phyloP scores from a whole-genome alignment of 2,113 vertebrate species.

The Aplodontia rufa region DNA sequence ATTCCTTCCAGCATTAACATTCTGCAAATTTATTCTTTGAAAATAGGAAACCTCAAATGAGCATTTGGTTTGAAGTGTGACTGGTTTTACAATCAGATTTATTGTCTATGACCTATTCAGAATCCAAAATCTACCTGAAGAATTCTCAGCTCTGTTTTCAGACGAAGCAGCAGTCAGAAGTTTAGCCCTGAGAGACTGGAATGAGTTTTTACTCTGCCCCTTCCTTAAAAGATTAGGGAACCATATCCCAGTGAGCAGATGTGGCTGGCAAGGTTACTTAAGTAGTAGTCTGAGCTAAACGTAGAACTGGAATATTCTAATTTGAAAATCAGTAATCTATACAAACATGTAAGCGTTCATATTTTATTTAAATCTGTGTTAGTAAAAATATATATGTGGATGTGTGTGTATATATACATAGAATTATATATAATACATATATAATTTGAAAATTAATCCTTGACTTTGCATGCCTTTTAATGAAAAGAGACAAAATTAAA shows the following conservation, averaged over 20 bases:
- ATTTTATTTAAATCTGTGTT: not conserved
- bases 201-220: not conserved
- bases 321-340: not conserved
- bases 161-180: not conserved
- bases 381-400: no score
- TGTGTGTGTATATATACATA: not conserved
- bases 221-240: not conserved
- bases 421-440: not conserved
- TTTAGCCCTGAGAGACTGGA: not conserved
- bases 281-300: not conserved
- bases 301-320: not conserved
- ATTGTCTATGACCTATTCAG: constrained; percentile 66
- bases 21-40: constrained; percentile 65
- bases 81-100: constrained; percentile 74
- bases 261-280: not conserved
- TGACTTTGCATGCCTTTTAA: not conserved
- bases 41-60: constrained; percentile 63
- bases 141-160: constrained; percentile 13
- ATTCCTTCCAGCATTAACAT: constrained; percentile 65
- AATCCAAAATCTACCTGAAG: constrained; percentile 50
- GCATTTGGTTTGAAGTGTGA: constrained; percentile 57
- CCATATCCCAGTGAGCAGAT: not conserved
- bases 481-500: not conserved
- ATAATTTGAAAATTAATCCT: not conserved
- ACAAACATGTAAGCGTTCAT: not conserved